Conservation (phyloP, 2,113 vertebrate genomes). For the Calyptomena viridis region DNA sequence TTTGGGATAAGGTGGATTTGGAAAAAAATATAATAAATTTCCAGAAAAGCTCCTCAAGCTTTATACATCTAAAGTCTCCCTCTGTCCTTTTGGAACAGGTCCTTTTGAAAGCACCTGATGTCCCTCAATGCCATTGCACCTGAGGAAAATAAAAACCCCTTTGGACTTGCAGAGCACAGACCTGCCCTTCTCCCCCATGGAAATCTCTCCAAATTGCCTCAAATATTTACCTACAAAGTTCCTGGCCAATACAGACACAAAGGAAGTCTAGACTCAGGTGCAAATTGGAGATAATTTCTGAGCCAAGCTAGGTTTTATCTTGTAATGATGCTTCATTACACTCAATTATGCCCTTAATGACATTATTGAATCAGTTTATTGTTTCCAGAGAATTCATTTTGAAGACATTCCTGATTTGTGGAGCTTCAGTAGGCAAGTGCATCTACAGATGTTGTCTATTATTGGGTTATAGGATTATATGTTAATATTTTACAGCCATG, state of each 20-base stretch:
- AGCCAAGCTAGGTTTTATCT: background rate
- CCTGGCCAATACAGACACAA: background rate
- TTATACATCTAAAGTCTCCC: background rate
- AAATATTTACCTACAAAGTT: rapidly evolving
- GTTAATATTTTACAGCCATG: background rate
- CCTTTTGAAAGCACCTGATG: background rate
- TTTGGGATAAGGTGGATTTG: background rate
- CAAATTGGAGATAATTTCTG: background rate
- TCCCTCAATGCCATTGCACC: background rate
- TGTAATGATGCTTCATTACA: background rate
- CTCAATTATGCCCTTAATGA: background rate
- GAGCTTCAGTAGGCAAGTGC: background rate
- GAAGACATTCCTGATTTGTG: background rate
- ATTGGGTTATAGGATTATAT: background rate
- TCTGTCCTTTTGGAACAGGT: no score
- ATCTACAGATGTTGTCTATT: background rate
- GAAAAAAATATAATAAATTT: rapidly evolving
- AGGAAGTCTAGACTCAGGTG: background rate
- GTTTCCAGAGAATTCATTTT: background rate
- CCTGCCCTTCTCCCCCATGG: background rate
- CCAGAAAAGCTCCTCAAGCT: rapidly evolving
- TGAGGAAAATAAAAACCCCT: background rate
- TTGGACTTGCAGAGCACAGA: background rate
- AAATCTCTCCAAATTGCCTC: background rate
- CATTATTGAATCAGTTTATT: background rate